Evolutionary conservation across 2,888 invertebrate genomes (phyloP), one percentile per base, ranked within the genome.

Genomic region (Microctonus hyperodae): DNA sequence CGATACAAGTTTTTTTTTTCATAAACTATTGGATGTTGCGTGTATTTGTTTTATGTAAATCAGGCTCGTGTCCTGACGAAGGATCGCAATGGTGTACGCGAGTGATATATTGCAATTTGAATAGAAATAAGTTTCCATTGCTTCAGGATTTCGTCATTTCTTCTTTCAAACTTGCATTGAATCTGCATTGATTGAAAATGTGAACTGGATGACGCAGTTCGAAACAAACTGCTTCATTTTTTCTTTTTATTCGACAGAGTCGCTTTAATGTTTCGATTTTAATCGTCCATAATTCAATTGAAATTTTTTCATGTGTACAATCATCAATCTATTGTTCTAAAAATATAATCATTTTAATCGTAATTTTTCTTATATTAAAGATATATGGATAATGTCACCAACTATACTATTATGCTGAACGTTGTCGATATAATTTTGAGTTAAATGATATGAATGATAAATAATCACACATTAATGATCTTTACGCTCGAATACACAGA

Each of bases 401-500:
- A 28, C 7, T 28, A n/a, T n/a, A 28, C 7, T 28, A 7, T 28
- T 44, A 16, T 44, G 16, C 44, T 7, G 9, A 44, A 20, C 20
- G 3, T 44, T 5, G n/a, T 20, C 16, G 7, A 44, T 44, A 16
- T 44, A 44, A 44, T 44, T 44, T 44, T 44, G 44, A n/a, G 44
- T 16, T 16, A 7, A 28, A 28, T 28, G 28, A 28, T n/a, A n/a
- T n/a, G 3, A n/a, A 37, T 3, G 44, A 55, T 40, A 44, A 44
- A 53, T 53, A 44, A 66, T 62, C 57, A 64, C 61, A 58, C 25
- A 48, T 35, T 28, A 28, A 5, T 48, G 22, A 62, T 61, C 28
- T 69, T 69, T 69, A 58, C 70, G 64, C 68, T 53, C 55, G 71
- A 56, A 66, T 60, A 69, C 65, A 56, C 70, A 71, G 64, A 62